Evolutionary conservation across 2,888 invertebrate species (phyloP).

Genomic region (Hypomecis atomaria): DNA sequence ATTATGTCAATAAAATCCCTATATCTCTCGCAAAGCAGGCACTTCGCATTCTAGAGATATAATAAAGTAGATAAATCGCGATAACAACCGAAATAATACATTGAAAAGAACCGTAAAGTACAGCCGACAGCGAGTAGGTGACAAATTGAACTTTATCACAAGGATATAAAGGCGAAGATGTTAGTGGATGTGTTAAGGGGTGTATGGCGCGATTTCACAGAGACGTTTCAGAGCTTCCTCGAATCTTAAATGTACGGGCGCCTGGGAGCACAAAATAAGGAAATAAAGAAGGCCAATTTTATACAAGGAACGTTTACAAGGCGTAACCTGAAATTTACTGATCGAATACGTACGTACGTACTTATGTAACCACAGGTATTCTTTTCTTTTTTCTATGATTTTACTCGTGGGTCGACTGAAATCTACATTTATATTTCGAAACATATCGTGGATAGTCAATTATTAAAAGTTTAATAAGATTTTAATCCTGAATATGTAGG

Average conservation of each 20-base stretch:
- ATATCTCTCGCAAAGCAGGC: slow-evolving; percentile 47
- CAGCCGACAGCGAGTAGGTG: slow-evolving; percentile 28
- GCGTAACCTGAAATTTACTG: too few relatives aligned
- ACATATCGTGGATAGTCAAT: too few relatives aligned
- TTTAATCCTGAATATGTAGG: too few relatives aligned
- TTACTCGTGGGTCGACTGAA: too few relatives aligned
- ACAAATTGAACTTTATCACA: slow-evolving; percentile 39
- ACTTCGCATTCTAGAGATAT: slow-evolving; percentile 51
- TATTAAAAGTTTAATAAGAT: too few relatives aligned
- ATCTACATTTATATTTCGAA: too few relatives aligned
- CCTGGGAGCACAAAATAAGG: slow-evolving; percentile 13
- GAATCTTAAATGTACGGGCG: slow-evolving; percentile 42
- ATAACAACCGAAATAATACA: slow-evolving; percentile 57
- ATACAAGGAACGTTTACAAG: too few relatives aligned
- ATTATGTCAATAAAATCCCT: slow-evolving; percentile 50
- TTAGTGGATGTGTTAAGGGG: slow-evolving; percentile 19
- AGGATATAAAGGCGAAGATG: slow-evolving; percentile 32
- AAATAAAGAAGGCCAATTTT: too few relatives aligned
- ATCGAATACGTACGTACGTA: too few relatives aligned
- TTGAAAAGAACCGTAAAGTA: slow-evolving; percentile 52
- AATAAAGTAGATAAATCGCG: slow-evolving; percentile 53
- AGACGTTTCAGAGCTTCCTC: slow-evolving; percentile 39
- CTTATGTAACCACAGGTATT: too few relatives aligned
- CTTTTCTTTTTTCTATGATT: too few relatives aligned
- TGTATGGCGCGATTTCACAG: slow-evolving; percentile 39